Evolutionary conservation across 2,888 invertebrate genomes (phyloP), one percentile per base, ranked within the genome.

Genomic region (Ganaspis brasiliensis): DNA sequence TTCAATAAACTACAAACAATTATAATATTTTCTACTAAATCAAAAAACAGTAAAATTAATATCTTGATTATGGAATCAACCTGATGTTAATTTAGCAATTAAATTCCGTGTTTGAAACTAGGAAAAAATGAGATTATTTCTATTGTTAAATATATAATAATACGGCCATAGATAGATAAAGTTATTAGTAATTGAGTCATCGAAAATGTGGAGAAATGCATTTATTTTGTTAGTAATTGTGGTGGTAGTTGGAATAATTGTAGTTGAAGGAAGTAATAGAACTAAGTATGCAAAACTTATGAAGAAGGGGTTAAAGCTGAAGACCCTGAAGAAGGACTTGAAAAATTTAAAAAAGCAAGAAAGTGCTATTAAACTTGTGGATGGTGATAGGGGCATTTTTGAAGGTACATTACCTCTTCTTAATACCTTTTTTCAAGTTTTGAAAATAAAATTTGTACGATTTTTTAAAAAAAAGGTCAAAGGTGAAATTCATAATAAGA

Each of bases 301-400:
- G 72, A 91, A 90, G 82, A 93, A 92, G 82, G 95, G 95, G 0
- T 92, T 93, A 35, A 92, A 95, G 78, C 93, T 96, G 16, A 95
- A 94, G 86, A 95, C 95, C 82, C 93, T 96, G 14, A 95, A 94
- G 84, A 95, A 94, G 84, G 93, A 96, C 83, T 92, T 96, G 81
- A 96, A 95, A 85, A 94, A 94, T 77, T 92, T 95, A 78, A 95
- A 95, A 88, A 94, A 95, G 89, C 93, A 94, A 83, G 96, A 97
- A 84, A 97, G 96, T 10, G 95, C 94, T 76, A 89, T 97, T 19
- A 95, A 95, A 83, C 92, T 97, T 8, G 93, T 95, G 0, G 96
- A 96, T 21, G 83, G 89, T 9, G 80, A 74, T 12, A 82, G 78
- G 19, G 96, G 92, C 71, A 93, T 94, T 86, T 94, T 93, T 89